These are phyloP conservation scores for Caradrina kadenii DNA, from an alignment of 2,888 invertebrate genomes.

Conservation along the genomic window DNA sequence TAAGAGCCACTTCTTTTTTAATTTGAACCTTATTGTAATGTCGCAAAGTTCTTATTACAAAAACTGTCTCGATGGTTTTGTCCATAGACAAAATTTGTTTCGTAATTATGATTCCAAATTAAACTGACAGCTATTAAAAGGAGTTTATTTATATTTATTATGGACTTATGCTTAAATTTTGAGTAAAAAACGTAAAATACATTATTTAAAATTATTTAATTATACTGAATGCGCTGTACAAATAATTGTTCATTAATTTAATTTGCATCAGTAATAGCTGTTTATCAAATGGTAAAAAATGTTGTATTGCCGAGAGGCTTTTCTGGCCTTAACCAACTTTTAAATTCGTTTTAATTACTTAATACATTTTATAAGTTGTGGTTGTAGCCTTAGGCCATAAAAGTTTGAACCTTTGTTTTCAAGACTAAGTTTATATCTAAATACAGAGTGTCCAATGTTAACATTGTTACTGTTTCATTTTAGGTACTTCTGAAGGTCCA, in stretches of 20 bases:
- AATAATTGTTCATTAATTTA: conserved; percentile 4
- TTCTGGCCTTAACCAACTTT: conserved; percentile 24
- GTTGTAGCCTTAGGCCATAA: neutral
- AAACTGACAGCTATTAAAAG: too few relatives aligned
- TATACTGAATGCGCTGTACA: neutral
- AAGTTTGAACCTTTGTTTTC: neutral
- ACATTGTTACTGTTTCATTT: neutral
- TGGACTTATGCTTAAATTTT: too few relatives aligned
- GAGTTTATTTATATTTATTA: too few relatives aligned
- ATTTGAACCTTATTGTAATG: too few relatives aligned
- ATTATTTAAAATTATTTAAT: too few relatives aligned
- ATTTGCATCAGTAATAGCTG: conserved; percentile 2
- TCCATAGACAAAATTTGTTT: too few relatives aligned
- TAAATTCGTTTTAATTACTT: neutral
- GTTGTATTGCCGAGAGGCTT: conserved; percentile 2
- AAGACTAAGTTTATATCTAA: neutral
- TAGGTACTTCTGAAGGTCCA: neutral
- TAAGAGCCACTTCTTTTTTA: too few relatives aligned
- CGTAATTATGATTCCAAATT: too few relatives aligned
- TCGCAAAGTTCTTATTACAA: too few relatives aligned
- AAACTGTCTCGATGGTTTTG: too few relatives aligned
- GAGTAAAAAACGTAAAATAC: too few relatives aligned
- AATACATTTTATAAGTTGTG: neutral
- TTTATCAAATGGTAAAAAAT: neutral
- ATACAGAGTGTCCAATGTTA: too few relatives aligned